Percentiles rank a stretch among this genome's conserved stretches.
Conservation (phyloP, 2,113 vertebrate genomes). For the Motacilla alba region DNA sequence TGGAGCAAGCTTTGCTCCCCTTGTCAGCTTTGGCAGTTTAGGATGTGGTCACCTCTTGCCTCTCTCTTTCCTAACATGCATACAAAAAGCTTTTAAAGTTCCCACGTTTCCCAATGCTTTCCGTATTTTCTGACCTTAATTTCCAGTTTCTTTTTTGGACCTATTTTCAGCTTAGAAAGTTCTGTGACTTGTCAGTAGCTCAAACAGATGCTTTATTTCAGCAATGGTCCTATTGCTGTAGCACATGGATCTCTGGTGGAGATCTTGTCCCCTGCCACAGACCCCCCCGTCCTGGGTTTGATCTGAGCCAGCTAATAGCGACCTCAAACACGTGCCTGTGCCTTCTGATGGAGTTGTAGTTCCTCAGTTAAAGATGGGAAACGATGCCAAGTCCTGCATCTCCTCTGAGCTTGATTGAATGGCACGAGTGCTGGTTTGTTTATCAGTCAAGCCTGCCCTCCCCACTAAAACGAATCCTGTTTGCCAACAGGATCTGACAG, state of each 20-base stretch:
- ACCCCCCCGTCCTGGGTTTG: not conserved
- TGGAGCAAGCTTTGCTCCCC: not conserved
- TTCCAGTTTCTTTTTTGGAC: not conserved
- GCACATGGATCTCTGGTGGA: not conserved
- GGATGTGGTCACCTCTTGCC: not conserved
- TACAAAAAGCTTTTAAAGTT: not conserved
- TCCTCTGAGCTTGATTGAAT: not conserved
- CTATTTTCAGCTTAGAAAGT: not conserved
- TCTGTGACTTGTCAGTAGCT: not conserved
- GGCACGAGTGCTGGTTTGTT: not conserved
- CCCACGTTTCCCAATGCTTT: not conserved
- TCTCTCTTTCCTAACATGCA: not conserved
- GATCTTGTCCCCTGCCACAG: not conserved
- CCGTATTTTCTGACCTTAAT: not conserved
- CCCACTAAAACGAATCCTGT: not conserved
- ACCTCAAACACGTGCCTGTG: not conserved
- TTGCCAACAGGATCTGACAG: not conserved
- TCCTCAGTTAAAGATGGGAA: not conserved
- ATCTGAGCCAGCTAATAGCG: not conserved
- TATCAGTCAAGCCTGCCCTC: not conserved
- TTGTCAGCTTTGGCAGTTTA: not conserved
- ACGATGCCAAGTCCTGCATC: fast-evolving
- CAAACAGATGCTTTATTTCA: not conserved
- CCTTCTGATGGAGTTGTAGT: not conserved
- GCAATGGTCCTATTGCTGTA: not conserved